Base-by-base conservation (phyloP, 2,888 invertebrate species). In the Cheilosia pagana region DNA sequence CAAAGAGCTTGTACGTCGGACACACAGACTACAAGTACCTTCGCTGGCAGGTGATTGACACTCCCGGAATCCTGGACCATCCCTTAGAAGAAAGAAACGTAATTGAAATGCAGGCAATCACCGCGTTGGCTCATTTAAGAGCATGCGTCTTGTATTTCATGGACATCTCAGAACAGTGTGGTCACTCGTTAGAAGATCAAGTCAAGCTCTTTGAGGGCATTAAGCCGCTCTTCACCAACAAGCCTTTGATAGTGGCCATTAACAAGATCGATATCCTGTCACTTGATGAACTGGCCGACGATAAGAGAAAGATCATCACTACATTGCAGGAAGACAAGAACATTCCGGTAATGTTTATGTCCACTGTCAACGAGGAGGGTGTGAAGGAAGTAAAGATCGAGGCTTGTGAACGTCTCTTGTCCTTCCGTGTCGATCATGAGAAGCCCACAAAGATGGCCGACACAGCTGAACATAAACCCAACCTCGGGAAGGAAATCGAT, bases 21-120 rank as follows among this genome's bases (percentile, higher is more conserved):
- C 99, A 99, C 92, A 98, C 97, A 2, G 99, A 99, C 92, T 99
- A 99, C 92, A 98, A 98, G 92, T 99, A 99, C 91, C 93, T 99
- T 62, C 94, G 98, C 71, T 99, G 98, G 98, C 99, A 99, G 95
- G 97, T 89, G 12, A 97, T 99, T 87, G 98, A 99, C 91, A 98
- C 98, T 0, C 98, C 98, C 1, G 99, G 99, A 87, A 98, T 99
- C 88, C 93, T 99, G 77, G 99, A 99, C 93, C 99, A 99, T 92
- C 95, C 99, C 0, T 92, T 99, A 67, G 99, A 99, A 90, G 97
- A 99, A 89, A 95, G 99, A 88, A 99, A 99, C 89, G 98, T 97
- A 60, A 97, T 97, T 87, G 99, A 99, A 93, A 99, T 99, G 99
- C 99, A 98, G 91, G 99, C 99, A 0, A 97, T 99, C 43, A 99